Conservation (phyloP, 2,113 vertebrate species). For the Myxocyprinus asiaticus region DNA sequence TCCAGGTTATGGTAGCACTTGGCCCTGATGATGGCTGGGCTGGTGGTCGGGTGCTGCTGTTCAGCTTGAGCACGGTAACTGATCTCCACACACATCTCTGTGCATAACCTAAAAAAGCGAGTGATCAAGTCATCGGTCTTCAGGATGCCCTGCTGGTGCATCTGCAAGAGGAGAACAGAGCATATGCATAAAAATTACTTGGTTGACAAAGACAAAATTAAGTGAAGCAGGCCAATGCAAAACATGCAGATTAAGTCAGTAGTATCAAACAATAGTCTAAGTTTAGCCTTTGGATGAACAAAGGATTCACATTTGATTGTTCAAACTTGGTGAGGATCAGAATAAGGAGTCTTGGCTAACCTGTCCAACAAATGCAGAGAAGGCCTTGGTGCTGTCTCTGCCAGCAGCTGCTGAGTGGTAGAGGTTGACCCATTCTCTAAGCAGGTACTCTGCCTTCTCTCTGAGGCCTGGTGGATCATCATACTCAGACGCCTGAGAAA, state of each 20-base stretch:
- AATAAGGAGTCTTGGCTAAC: conserved; percentile 65
- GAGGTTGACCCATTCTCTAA: conserved; percentile 98
- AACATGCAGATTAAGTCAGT: no score
- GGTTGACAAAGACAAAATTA: no score
- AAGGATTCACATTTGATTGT: no score
- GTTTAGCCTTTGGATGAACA: no score
- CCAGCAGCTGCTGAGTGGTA: conserved; percentile 98
- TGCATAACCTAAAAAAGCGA: conserved; percentile 96
- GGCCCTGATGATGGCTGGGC: conserved; percentile 94
- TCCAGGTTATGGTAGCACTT: conserved; percentile 99
- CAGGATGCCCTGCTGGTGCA: conserved; percentile 98
- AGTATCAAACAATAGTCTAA: no score
- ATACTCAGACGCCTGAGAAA: conserved; percentile 97
- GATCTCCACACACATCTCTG: conserved; percentile 99
- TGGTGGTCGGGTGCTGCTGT: conserved; percentile 96
- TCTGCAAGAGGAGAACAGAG: conserved; percentile 69
- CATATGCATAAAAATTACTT: background rate
- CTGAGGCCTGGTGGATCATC: conserved; percentile 96
- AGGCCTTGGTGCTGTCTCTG: conserved; percentile 97
- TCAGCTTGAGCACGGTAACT: conserved; percentile 97
- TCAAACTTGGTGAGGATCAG: no score
- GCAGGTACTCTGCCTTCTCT: conserved; percentile 96
- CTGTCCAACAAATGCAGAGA: conserved; percentile 99
- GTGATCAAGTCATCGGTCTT: conserved; percentile 98
- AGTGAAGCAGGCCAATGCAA: no score